A percentile compares a stretch with the other conserved stretches of the same genome.
phyloP scores from a whole-genome alignment of 2,113 vertebrate species.

The Probosciger aterrimus region DNA sequence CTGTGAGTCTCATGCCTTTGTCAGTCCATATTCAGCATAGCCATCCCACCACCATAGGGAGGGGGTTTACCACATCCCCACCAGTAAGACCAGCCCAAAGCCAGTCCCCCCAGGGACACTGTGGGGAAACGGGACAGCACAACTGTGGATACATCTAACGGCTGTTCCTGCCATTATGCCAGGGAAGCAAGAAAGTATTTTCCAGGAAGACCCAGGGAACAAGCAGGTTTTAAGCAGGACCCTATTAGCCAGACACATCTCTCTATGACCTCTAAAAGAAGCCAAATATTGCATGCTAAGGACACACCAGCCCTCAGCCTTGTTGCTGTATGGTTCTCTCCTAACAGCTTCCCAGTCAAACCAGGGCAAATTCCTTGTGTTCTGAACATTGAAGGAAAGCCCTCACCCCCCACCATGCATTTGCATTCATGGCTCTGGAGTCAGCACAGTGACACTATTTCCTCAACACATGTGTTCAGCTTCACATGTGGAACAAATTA shows the following conservation, averaged over 20 bases:
- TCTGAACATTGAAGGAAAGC: background rate
- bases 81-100: background rate
- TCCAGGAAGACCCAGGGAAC: background rate
- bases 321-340: background rate
- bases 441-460: constrained; percentile 77
- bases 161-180: background rate
- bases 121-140: background rate
- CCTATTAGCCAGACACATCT: background rate
- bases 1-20: background rate
- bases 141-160: no score
- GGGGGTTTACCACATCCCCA: fast-evolving
- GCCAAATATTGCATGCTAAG: fast-evolving
- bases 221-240: background rate
- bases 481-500: constrained; percentile 85
- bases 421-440: constrained; percentile 74
- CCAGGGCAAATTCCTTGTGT: background rate
- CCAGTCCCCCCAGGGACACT: background rate
- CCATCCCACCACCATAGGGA: background rate
- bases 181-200: background rate
- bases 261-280: background rate
- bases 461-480: constrained; percentile 76
- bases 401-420: constrained; percentile 53
- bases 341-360: background rate
- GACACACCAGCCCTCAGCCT: background rate
- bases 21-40: background rate